Conservation (phyloP, 1,140 invertebrate species). For the Pachyrhynchus sulphureomaculatus region DNA sequence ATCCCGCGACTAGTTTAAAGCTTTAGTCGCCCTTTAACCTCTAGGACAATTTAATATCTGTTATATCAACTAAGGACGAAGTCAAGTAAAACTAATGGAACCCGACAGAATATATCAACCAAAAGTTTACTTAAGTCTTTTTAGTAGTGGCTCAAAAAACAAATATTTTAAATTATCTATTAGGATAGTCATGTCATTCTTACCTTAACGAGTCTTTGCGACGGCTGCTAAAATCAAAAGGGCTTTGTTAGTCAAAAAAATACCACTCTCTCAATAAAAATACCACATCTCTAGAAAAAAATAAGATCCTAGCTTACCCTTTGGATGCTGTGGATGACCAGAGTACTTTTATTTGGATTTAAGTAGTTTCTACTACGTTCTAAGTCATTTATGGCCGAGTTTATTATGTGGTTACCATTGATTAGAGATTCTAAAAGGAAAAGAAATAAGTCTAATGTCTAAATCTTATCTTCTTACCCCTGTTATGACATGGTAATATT, state of each 20-base stretch:
- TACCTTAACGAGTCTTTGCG: slow-evolving; percentile 51
- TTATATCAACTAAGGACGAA: too few species aligned
- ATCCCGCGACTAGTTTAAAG: too few species aligned
- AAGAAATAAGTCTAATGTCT: too few species aligned
- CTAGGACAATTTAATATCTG: too few species aligned
- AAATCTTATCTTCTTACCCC: too few species aligned
- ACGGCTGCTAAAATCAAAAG: slow-evolving; percentile 47
- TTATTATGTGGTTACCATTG: slow-evolving; percentile 64
- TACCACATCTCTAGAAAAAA: neutral
- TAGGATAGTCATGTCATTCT: slow-evolving; percentile 10
- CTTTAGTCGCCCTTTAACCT: too few species aligned
- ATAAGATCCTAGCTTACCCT: slow-evolving; percentile 62
- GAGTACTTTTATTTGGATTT: slow-evolving; percentile 77
- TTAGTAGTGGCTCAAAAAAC: neutral
- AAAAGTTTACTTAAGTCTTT: too few species aligned
- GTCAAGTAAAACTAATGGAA: too few species aligned
- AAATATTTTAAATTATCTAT: slow-evolving; percentile 1
- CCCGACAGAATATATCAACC: too few species aligned
- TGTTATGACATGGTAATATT: too few species aligned
- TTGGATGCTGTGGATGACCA: slow-evolving; percentile 87
- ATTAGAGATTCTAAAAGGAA: slow-evolving; percentile 55
- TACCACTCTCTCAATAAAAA: slow-evolving; percentile 11
- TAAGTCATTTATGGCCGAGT: slow-evolving; percentile 65
- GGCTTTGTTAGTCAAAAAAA: slow-evolving; percentile 11
- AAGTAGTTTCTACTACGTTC: slow-evolving; percentile 62